Base-by-base conservation (phyloP, 2,113 vertebrate genomes). In the Eira barbara region DNA sequence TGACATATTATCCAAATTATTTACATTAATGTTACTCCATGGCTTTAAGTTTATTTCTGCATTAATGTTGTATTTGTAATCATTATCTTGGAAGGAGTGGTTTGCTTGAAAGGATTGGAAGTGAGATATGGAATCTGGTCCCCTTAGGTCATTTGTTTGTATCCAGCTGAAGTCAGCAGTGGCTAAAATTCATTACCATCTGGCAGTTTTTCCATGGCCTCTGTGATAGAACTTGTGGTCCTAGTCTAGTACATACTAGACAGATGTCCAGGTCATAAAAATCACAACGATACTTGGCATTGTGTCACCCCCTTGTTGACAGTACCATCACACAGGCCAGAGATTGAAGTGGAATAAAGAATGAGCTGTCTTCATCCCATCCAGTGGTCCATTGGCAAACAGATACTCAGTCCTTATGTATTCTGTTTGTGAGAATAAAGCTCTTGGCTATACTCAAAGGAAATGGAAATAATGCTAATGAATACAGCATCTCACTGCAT, bases 221-320 rank as follows among this genome's bases (percentile, higher is more conserved):
- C 96, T 89, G 94, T 95, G 97, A 97, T 96, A 97, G 97, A 96
- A 97, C 94, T 95, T 96, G 94, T 97, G 97, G 98, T 97, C 95
- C 94, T 98, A 89, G 80, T 94, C 95, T 98, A 94, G 97, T 97
- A 97, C 96, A 97, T 92, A 97, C 85, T 87, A 97, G 97, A 98
- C 98, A 98, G 97, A 98, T 98, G 98, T 98, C 98, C 96, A 94
- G 97, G 97, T 98, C 97, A 97, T 98, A 98, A 98, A 98, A 98
- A 97, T 98, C 98, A 97, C 97, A 97, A 97, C 86, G 94, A 95
- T 97, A 55, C 97, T 98, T 98, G 98, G 98, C 98, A 98, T 71
- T 47, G 93, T 78, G 88, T 98, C 97, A 98, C 97, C 98, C 98
- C 97, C 97, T 96, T 97, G 98, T 98, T 97, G 98, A 97, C 97